phyloP scores from a whole-genome alignment of 2,888 invertebrate genomes.

The Patella pellucida region DNA sequence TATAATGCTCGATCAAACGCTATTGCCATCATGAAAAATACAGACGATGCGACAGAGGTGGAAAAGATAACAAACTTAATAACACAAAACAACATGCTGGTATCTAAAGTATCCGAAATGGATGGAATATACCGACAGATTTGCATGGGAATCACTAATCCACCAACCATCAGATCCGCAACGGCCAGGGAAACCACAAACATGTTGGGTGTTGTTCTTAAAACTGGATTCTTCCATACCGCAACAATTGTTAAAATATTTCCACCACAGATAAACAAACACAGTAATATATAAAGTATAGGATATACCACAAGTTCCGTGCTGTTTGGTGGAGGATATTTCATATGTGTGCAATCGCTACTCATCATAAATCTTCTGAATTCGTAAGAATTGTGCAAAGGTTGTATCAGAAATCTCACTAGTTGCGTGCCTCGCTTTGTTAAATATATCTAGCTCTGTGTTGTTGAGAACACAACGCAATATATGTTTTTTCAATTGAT shows the following conservation, averaged over 20 bases:
- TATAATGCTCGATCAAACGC: slow-evolving; percentile 20
- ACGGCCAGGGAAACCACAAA: slow-evolving; percentile 37
- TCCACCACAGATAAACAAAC: slow-evolving; percentile 26
- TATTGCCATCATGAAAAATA: slow-evolving; percentile 6
- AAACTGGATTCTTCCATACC: slow-evolving; percentile 21
- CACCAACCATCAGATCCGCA: slow-evolving; percentile 31
- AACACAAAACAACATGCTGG: slow-evolving; percentile 12
- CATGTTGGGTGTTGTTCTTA: slow-evolving; percentile 37
- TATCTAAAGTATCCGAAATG: background rate
- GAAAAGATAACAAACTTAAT: background rate
- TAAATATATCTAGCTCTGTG: too few relatives aligned
- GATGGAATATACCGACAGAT: slow-evolving; percentile 17
- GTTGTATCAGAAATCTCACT: too few relatives aligned
- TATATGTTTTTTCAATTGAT: too few relatives aligned
- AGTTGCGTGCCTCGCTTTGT: too few relatives aligned
- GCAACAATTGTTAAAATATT: slow-evolving; percentile 33
- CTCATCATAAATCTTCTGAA: too few relatives aligned
- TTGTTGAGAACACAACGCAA: too few relatives aligned
- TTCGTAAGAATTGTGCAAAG: too few relatives aligned
- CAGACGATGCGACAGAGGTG: background rate
- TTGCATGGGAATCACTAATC: slow-evolving; percentile 20
- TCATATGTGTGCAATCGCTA: too few relatives aligned
- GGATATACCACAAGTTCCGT: too few relatives aligned
- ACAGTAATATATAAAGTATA: background rate
- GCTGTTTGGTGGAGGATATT: too few relatives aligned